phyloP scores from a whole-genome alignment of 1,140 invertebrate genomes.

The Parasteatoda tepidariorum region DNA sequence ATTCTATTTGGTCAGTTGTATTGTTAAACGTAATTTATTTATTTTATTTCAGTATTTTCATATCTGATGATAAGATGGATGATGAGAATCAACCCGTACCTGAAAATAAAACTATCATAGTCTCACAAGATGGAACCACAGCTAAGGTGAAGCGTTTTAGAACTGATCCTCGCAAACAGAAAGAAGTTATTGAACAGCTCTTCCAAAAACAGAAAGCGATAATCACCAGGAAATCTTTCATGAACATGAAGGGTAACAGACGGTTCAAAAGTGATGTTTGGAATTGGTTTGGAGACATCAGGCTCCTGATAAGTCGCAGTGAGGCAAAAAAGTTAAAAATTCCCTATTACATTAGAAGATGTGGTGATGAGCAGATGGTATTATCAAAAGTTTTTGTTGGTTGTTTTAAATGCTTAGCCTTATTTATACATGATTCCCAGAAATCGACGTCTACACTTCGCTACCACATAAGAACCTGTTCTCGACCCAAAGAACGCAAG shows the following conservation, averaged over 20 bases:
- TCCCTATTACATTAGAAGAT: slow-evolving; percentile 45
- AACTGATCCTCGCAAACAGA: slow-evolving; percentile 42
- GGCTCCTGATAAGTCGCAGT: slow-evolving; percentile 39
- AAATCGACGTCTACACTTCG: slow-evolving; percentile 52
- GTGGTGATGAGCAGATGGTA: slow-evolving; percentile 50
- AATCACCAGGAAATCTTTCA: slow-evolving; percentile 31
- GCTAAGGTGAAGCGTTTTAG: slow-evolving; percentile 22
- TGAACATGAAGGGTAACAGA: slow-evolving; percentile 54
- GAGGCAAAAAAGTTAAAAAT: slow-evolving; percentile 50
- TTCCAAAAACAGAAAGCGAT: slow-evolving; percentile 47
- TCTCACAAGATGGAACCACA: not conserved
- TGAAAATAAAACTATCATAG: not conserved
- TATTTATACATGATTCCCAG: slow-evolving; percentile 49
- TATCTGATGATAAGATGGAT: slow-evolving; percentile 40
- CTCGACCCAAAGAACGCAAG: slow-evolving; percentile 30
- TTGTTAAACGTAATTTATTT: not conserved
- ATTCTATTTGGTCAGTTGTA: no score
- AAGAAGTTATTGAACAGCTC: slow-evolving; percentile 45
- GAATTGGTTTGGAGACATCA: slow-evolving; percentile 57
- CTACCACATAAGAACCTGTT: slow-evolving; percentile 38
- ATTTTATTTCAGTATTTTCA: slow-evolving; percentile 20
- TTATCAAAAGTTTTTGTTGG: slow-evolving; percentile 49
- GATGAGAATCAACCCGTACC: not conserved
- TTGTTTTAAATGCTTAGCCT: slow-evolving; percentile 40
- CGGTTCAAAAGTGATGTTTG: slow-evolving; percentile 52